Evolutionary conservation across 37 sponge, comb jelly and placozoan genomes (phyloP), one percentile per base, ranked within the genome.

Genomic region (Petrosia ficiformis): DNA sequence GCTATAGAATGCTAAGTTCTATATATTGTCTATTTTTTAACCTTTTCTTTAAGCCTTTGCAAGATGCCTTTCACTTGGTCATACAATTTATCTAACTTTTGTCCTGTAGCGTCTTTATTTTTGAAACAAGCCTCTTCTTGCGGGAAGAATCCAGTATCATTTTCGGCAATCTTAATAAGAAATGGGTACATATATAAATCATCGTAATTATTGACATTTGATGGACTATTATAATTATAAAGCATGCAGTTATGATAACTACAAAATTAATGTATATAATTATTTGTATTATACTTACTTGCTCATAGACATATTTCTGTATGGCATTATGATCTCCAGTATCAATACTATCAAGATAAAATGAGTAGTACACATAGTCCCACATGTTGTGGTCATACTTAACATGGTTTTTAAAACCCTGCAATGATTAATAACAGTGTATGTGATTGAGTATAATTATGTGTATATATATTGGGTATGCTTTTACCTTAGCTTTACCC

Each of bases 361-460:
- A 63, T 21, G 75, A 83, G 44, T 56, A 83, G 71, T 66, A 83
- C 70, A 83, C 65, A 60, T 83, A 83, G 64, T 78, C 39, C 84
- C 84, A 83, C 84, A 83, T 83, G 43, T 83, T 83, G 77, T 83
- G 84, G 22, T 83, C 84, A 75, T 80, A 42, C 44, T 76, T 70
- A 11, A 83, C 77, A 40, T 83, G 84, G 35, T 83, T 59, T 6
- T 71, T 44, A 78, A 83, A 83, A 21, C 84, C 84, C 84, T 83
- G 70, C 30, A 72, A 25, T 29, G 70, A 72, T 57, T 39, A 73
- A 24, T 19, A 14, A 19, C 8, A 48, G 54, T 19, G 14, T 14
- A 8, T 48, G 54, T 14, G 54, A 48, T 48, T 48, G 14, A 48
- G n/a, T n/a, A n/a, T n/a, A n/a, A n/a, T n/a, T n/a, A n/a, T n/a